Conservation (phyloP, 1,140 invertebrate species). For the Homarus americanus region DNA sequence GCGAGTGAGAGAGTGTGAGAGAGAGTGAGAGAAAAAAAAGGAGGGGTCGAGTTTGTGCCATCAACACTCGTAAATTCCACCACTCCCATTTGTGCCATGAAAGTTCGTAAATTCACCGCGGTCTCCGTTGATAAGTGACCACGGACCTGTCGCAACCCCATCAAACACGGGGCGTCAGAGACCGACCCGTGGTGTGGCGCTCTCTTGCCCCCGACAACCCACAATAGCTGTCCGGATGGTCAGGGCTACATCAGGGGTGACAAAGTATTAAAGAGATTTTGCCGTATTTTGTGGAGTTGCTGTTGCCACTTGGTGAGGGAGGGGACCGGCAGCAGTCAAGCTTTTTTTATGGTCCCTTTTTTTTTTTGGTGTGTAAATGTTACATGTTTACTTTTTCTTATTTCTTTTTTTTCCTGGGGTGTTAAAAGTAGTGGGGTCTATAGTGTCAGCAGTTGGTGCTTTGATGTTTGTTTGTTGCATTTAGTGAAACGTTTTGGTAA, state of each 20-base stretch:
- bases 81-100: neutral
- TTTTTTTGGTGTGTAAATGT: neutral
- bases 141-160: conserved; percentile 31
- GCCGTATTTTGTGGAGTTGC: conserved; percentile 46
- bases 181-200: neutral
- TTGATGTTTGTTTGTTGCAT: no score
- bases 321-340: conserved; percentile 5
- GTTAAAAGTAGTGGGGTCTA: neutral
- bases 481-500: no score
- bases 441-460: no score
- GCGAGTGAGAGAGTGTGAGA: neutral
- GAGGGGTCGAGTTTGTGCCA: neutral
- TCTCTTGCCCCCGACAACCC: conserved; percentile 33
- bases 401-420: neutral
- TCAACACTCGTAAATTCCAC: neutral
- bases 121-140: conserved; percentile 40
- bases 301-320: conserved; percentile 57
- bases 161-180: conserved; percentile 8
- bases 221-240: conserved; percentile 52
- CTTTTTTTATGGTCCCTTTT: conserved; percentile 6
- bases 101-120: neutral
- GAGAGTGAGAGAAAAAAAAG: neutral
- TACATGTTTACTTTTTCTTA: neutral
- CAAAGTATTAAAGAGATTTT: conserved; percentile 66
- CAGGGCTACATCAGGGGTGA: conserved; percentile 53